Conservation (phyloP, 2,888 invertebrate species). For the Gymnoscelis rufifasciata region DNA sequence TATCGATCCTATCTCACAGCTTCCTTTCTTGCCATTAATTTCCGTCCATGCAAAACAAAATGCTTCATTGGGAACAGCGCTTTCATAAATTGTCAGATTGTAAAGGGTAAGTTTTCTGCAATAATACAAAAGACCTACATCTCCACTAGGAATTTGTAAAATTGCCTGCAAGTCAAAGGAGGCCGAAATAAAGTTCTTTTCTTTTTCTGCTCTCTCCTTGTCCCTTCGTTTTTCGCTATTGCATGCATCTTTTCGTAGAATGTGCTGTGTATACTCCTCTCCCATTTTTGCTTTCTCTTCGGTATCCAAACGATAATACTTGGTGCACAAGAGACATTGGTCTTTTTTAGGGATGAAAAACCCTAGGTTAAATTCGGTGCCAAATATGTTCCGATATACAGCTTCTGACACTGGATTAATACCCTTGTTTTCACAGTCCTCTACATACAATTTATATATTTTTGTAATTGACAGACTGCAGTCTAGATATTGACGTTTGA, state of each 20-base stretch:
- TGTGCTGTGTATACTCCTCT: neutral
- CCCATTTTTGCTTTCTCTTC: neutral
- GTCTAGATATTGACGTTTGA: neutral
- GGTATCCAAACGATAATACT: neutral
- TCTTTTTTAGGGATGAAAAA: neutral
- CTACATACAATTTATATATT: neutral
- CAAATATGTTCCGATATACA: neutral
- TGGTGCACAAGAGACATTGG: neutral
- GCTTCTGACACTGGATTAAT: neutral
- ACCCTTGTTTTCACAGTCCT: neutral
- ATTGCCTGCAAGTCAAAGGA: neutral
- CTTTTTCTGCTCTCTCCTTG: neutral
- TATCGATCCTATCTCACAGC: neutral
- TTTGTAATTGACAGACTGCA: neutral
- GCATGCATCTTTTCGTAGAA: neutral
- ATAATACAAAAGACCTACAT: neutral
- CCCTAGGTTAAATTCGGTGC: neutral
- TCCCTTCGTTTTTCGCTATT: neutral
- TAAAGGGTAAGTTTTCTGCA: neutral
- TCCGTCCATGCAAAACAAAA: neutral
- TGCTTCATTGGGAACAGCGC: neutral
- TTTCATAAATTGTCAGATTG: neutral
- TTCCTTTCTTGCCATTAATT: neutral
- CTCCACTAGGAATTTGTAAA: neutral
- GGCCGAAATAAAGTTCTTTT: neutral